Percentiles rank a stretch among this genome's conserved stretches.
phyloP scores from a whole-genome alignment of 2,797 vertebrate genomes.

The Pagetopsis macropterus region DNA sequence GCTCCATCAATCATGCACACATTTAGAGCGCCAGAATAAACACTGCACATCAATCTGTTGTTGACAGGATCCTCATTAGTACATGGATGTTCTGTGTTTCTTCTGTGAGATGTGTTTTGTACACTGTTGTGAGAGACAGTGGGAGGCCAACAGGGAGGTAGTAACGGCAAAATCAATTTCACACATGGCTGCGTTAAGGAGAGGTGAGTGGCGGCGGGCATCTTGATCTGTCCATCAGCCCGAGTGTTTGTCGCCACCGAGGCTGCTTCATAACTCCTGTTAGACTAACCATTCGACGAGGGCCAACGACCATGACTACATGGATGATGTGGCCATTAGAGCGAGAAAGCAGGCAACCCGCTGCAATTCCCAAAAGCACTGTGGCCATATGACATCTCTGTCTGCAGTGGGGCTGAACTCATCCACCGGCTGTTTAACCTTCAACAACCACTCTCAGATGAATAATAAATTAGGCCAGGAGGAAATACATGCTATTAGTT shows the following conservation, averaged over 20 bases:
- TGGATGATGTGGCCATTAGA: conserved; percentile 56
- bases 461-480: conserved; percentile 13
- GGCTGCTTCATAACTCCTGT: conserved; percentile 56
- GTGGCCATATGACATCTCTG: conserved; percentile 25
- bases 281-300: conserved; percentile 39
- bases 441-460: background rate
- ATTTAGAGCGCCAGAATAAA: conserved; percentile 43
- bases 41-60: conserved; percentile 58
- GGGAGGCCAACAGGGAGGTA: conserved; percentile 45
- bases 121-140: conserved; percentile 35
- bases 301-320: conserved; percentile 44
- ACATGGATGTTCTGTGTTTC: conserved; percentile 40
- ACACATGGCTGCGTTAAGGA: conserved; percentile 67
- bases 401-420: conserved; percentile 26
- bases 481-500: background rate
- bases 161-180: conserved; percentile 80
- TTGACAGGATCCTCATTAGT: conserved; percentile 58
- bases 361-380: conserved; percentile 1
- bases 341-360: conserved; percentile 39
- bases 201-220: conserved; percentile 58
- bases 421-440: conserved; percentile 42
- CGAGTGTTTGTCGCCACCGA: background rate
- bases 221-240: conserved; percentile 73
- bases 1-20: conserved; percentile 54
- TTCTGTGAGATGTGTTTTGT: conserved; percentile 33